Conservation (phyloP, 1,140 invertebrate genomes). For the Drosophila melanogaster region DNA sequence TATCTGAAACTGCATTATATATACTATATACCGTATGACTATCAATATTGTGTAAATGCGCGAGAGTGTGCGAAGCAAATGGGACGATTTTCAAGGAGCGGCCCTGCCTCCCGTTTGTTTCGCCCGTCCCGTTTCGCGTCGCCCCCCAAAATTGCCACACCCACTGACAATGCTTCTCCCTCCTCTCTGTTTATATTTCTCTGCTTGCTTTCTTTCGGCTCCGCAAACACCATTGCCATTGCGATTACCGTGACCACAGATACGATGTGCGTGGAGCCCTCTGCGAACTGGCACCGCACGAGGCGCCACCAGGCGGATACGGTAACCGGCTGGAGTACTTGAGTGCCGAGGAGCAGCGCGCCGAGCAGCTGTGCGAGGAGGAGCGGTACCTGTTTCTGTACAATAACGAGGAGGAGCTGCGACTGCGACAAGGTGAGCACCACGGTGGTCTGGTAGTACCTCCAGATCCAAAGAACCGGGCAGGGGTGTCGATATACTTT, state of each 20-base stretch:
- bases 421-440: slow-evolving; percentile 91
- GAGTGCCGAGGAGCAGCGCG: slow-evolving; percentile 91
- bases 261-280: slow-evolving; percentile 97
- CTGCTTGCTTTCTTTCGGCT: slow-evolving; percentile 69
- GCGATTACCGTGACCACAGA: slow-evolving; percentile 86
- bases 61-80: slow-evolving; percentile 31
- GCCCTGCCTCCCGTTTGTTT: slow-evolving; percentile 13
- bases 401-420: slow-evolving; percentile 94
- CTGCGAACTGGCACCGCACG: slow-evolving; percentile 90
- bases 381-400: slow-evolving; percentile 95
- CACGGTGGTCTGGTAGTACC: neutral
- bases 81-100: slow-evolving; percentile 4
- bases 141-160: slow-evolving; percentile 1
- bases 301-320: slow-evolving; percentile 90
- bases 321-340: slow-evolving; percentile 89
- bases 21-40: slow-evolving; percentile 23
- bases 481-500: slow-evolving; percentile 8
- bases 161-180: slow-evolving; percentile 60
- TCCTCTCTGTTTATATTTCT: slow-evolving; percentile 68
- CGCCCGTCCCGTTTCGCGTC: slow-evolving; percentile 12
- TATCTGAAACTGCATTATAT: slow-evolving; percentile 46
- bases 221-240: neutral
- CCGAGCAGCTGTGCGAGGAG: slow-evolving; percentile 95
- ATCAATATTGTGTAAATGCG: slow-evolving; percentile 32
- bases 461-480: neutral